These are phyloP conservation scores for Drusus annulatus DNA, from an alignment of 1,140 invertebrate genomes.

Conservation along the genomic window DNA sequence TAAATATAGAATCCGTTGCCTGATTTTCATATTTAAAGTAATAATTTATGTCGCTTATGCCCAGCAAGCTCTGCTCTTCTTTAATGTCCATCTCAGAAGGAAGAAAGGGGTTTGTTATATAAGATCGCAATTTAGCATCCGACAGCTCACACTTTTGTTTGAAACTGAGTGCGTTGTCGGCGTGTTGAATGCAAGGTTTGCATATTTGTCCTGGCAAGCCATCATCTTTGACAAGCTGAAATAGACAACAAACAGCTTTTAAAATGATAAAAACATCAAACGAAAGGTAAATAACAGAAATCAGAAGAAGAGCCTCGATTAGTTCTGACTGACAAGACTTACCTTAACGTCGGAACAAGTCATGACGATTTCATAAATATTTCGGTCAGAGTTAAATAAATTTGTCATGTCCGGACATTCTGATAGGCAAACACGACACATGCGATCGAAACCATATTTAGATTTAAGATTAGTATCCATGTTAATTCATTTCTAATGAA, in stretches of 20 bases:
- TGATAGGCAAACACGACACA: slow-evolving; percentile 46
- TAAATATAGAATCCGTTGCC: background rate
- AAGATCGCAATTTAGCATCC: slow-evolving; percentile 55
- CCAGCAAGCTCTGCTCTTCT: slow-evolving; percentile 38
- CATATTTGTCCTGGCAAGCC: slow-evolving; percentile 56
- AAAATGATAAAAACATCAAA: background rate
- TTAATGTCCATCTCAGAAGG: slow-evolving; percentile 35
- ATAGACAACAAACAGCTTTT: slow-evolving; percentile 3
- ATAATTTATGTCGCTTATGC: slow-evolving; percentile 39
- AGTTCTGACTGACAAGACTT: background rate
- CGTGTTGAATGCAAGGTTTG: slow-evolving; percentile 43
- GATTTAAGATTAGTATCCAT: slow-evolving; percentile 28
- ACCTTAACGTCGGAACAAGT: slow-evolving; percentile 53
- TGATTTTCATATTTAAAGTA: slow-evolving; percentile 46
- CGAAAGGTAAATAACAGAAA: background rate
- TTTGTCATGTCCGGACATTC: slow-evolving; percentile 39
- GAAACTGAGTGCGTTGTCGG: slow-evolving; percentile 50
- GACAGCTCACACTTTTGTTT: slow-evolving; percentile 55
- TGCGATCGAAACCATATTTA: slow-evolving; percentile 41
- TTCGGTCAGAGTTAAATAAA: slow-evolving; percentile 39
- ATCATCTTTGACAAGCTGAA: slow-evolving; percentile 55
- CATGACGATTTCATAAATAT: slow-evolving; percentile 45
- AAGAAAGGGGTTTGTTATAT: slow-evolving; percentile 39
- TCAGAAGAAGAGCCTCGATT: background rate
- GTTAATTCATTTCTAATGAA: background rate